Conservation (phyloP, 2,888 invertebrate genomes). For the Seira musarum region DNA sequence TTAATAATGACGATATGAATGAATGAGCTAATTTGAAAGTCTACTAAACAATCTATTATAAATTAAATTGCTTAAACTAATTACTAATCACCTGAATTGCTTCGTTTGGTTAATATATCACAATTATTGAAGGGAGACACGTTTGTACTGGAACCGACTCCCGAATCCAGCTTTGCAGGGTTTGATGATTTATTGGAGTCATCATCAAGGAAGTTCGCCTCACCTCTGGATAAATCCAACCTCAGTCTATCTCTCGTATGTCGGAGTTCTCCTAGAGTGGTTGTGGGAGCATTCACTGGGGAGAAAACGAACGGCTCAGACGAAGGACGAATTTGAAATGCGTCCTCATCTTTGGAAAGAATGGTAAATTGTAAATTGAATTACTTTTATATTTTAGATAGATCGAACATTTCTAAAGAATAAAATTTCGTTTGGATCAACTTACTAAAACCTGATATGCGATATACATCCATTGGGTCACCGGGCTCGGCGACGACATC, state of each 20-base stretch:
- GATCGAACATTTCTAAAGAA: conserved; percentile 4
- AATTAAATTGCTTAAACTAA: conserved; percentile 15
- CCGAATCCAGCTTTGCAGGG: conserved; percentile 65
- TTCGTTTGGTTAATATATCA: conserved; percentile 63
- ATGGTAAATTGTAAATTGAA: background rate
- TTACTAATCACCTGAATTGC: conserved; percentile 46
- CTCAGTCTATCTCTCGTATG: conserved; percentile 83
- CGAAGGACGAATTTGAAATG: conserved; percentile 64
- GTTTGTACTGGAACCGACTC: conserved; percentile 69
- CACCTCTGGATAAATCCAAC: conserved; percentile 76
- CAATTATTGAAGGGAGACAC: conserved; percentile 66
- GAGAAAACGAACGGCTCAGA: conserved; percentile 63
- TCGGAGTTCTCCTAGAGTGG: conserved; percentile 78
- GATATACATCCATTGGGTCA: conserved; percentile 67
- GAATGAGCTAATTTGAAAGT: too few relatives aligned
- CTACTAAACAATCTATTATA: background rate
- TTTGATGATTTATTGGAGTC: conserved; percentile 39
- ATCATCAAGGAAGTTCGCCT: conserved; percentile 65
- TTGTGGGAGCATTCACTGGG: conserved; percentile 22
- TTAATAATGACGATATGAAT: too few relatives aligned
- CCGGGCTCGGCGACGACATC: conserved; percentile 54
- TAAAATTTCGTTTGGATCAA: too few relatives aligned
- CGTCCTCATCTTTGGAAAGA: conserved; percentile 39
- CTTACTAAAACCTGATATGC: conserved; percentile 68
- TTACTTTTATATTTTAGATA: background rate